Percentiles rank a stretch among this genome's conserved stretches.
Evolutionary conservation across 2,113 vertebrate species (phyloP).

Genomic region (Promerops cafer): DNA sequence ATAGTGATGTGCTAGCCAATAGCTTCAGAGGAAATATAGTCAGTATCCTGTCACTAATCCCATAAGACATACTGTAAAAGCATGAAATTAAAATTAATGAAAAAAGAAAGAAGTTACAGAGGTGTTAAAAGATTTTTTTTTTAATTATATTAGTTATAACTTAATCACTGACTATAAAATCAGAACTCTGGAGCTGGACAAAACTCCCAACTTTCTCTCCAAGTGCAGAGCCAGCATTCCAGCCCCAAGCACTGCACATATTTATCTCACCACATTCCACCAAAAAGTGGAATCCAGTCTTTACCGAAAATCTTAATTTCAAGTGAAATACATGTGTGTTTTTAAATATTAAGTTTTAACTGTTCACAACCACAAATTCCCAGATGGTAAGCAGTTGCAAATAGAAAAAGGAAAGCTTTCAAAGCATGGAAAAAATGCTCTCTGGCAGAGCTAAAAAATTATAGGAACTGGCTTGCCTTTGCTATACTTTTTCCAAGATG

Average conservation of each 20-base stretch:
- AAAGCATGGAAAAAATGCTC: slow-evolving; percentile 26
- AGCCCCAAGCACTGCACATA: neutral
- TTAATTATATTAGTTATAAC: neutral
- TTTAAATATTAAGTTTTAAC: slow-evolving; percentile 47
- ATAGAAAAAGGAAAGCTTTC: neutral
- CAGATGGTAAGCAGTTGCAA: neutral
- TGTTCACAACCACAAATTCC: slow-evolving; percentile 29
- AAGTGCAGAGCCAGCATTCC: neutral
- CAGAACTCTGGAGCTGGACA: neutral
- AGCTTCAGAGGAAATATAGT: neutral
- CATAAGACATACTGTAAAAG: neutral
- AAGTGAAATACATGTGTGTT: neutral
- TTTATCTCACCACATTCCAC: neutral
- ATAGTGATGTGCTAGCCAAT: neutral
- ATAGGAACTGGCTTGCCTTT: slow-evolving; percentile 30
- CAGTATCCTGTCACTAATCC: neutral
- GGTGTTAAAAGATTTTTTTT: neutral
- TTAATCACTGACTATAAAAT: neutral
- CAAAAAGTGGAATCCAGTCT: neutral
- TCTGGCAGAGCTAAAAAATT: neutral
- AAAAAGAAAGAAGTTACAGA: neutral
- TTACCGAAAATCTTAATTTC: slow-evolving; percentile 26
- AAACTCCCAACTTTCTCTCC: neutral
- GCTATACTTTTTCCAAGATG: slow-evolving; percentile 1
- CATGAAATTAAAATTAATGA: neutral